Base-by-base conservation (phyloP, 2,797 vertebrate genomes). In the Rhincodon typus region DNA sequence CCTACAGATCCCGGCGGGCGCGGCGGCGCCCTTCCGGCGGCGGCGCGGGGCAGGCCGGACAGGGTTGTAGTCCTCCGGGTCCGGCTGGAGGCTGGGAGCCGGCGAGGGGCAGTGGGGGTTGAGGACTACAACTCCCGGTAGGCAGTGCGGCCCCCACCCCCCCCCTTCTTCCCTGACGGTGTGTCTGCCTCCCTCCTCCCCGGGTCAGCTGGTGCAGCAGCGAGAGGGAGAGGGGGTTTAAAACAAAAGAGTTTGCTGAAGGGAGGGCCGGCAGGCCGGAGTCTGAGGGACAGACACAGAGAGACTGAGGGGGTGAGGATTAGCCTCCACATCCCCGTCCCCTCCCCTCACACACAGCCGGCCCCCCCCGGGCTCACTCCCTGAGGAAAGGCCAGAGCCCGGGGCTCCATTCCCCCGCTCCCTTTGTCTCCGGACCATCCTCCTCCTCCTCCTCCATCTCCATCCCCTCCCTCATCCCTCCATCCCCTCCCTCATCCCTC, bases 1-100 rank as follows among this genome's bases (percentile, higher is more conserved):
- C 94, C 95, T 38, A 96, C 96, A 96, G 38, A 38, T 57, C 82
- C 96, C 94, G 96, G 94, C 96, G 79, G 96, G 96, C 95, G 23
- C 96, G 30, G 87, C 53, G 13, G 13, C 53, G 3, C 2, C 15
- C 53, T 90, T 90, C 87, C 87, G 87, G 53, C 21, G 19, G 3
- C 10, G 25, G 53, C 87, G 87, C 87, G 87, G 53, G 30, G 87
- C 53, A 34, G 13, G 87, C 27, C 53, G 87, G 87, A 30, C 34
- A 17, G 53, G 53, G 0, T 30, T 90, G 87, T 90, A 90, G 87
- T 90, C 53, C 87, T 12, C 27, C n/a, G 12, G 13, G 30, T 3
- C 0, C 12, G 27, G 2, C 4, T 12, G 87, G 30, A 10, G 34
- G 30, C 30, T n/a, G 74, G 74, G 74, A 12, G 74, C 74, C 74